phyloP scores from a whole-genome alignment of 2,113 vertebrate genomes.

The Thalassoma bifasciatum region DNA sequence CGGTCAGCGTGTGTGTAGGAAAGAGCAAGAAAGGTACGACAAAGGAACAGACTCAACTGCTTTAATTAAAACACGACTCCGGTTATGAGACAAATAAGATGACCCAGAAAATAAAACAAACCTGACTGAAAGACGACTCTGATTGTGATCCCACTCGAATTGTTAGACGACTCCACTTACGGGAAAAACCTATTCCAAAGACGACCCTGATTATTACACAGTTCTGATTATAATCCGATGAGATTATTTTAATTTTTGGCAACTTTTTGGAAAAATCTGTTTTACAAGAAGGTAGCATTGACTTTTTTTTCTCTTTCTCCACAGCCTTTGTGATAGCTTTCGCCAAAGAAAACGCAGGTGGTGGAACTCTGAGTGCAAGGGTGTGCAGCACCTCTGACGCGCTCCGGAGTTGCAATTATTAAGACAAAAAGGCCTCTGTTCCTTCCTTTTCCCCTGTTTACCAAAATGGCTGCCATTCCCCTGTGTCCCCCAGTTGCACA shows the following conservation, averaged over 20 bases:
- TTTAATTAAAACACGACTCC: too few relatives aligned
- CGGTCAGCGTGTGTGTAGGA: rapidly evolving
- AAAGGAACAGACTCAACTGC: neutral
- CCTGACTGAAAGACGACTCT: too few relatives aligned
- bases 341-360: neutral
- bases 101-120: too few relatives aligned
- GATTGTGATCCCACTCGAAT: too few relatives aligned
- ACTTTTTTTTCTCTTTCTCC: neutral
- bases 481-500: neutral
- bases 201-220: too few relatives aligned
- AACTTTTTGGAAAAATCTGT: too few relatives aligned
- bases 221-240: too few relatives aligned
- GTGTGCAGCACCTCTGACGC: rapidly evolving
- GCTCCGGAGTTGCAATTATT: rapidly evolving
- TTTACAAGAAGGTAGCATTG: too few relatives aligned
- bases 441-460: neutral
- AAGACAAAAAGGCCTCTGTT: neutral
- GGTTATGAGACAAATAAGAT: too few relatives aligned
- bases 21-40: neutral
- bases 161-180: too few relatives aligned
- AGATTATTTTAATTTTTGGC: too few relatives aligned
- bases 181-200: too few relatives aligned
- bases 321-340: slow-evolving; percentile 28
- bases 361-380: rapidly evolving
- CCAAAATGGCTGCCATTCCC: neutral